Evolutionary conservation across 1,140 invertebrate genomes (phyloP).

Genomic region (Aradophagus sp.): DNA sequence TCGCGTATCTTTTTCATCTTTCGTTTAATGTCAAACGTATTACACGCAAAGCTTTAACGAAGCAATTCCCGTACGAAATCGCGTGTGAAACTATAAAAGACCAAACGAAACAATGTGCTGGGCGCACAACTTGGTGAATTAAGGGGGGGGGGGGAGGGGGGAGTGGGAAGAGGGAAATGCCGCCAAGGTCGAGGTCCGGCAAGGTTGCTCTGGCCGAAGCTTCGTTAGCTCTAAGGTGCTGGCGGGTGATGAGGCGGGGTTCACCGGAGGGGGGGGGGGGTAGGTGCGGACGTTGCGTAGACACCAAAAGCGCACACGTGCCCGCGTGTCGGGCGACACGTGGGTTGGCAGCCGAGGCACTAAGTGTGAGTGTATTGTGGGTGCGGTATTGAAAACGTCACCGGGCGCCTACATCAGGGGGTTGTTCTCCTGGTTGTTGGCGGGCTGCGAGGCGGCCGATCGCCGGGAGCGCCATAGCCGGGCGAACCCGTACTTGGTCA

Average conservation of each 20-base stretch:
- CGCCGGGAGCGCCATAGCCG: slow-evolving; percentile 71
- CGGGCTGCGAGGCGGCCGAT: slow-evolving; percentile 66
- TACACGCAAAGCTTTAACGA: slow-evolving; percentile 55
- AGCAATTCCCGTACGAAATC: slow-evolving; percentile 29
- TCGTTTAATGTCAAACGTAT: slow-evolving; percentile 47
- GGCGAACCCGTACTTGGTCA: slow-evolving; percentile 73
- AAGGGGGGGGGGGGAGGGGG: background rate
- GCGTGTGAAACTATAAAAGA: slow-evolving; percentile 29
- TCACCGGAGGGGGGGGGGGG: background rate
- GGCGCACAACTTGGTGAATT: no score
- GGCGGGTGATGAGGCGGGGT: no score
- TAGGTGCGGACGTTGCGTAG: slow-evolving; percentile 9
- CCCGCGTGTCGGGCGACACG: slow-evolving; percentile 13
- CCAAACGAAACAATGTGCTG: slow-evolving; percentile 5
- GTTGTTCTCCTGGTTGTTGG: slow-evolving; percentile 73
- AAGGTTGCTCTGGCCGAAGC: background rate
- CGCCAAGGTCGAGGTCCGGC: slow-evolving; percentile 11
- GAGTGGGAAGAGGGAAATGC: background rate
- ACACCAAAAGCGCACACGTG: slow-evolving; percentile 50
- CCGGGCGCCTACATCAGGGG: slow-evolving; percentile 71
- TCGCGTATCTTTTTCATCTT: slow-evolving; percentile 37
- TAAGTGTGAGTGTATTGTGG: slow-evolving; percentile 3
- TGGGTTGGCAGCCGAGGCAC: background rate
- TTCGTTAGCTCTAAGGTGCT: slow-evolving; percentile 1
- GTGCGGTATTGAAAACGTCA: slow-evolving; percentile 27